These are phyloP conservation scores for Temnothorax longispinosus DNA, from an alignment of 1,140 invertebrate genomes.

Conservation along the genomic window DNA sequence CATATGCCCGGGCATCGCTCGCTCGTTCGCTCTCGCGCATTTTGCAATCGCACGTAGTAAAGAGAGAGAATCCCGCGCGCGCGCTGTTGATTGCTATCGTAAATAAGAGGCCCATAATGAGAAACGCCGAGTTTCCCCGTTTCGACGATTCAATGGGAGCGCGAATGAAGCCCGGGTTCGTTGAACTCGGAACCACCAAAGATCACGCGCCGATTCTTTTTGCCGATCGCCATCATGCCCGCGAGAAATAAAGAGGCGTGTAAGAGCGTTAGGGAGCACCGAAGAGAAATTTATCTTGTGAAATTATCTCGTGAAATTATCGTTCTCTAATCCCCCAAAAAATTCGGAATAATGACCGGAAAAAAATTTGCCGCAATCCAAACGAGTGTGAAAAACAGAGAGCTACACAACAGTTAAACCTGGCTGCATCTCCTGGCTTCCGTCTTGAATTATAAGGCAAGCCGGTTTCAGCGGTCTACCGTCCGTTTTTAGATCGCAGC, in stretches of 20 bases:
- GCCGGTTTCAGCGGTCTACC: not conserved
- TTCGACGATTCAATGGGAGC: conserved; percentile 41
- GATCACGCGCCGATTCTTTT: conserved; percentile 2
- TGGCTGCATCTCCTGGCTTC: not conserved
- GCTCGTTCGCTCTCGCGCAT: not conserved
- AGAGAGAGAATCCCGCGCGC: not conserved
- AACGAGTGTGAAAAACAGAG: not conserved
- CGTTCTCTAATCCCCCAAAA: not conserved
- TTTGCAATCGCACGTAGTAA: conserved; percentile 16
- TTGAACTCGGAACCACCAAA: conserved; percentile 19
- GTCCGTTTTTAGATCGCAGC: not conserved
- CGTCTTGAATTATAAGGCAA: not conserved
- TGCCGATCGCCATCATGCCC: not conserved
- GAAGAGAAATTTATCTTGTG: not conserved
- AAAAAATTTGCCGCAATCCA: not conserved
- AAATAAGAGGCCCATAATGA: conserved; percentile 16
- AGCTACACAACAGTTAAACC: not conserved
- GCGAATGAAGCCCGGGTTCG: conserved; percentile 15
- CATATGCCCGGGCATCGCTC: not conserved
- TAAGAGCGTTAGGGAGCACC: not conserved
- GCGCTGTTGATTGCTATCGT: conserved; percentile 13
- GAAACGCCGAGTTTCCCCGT: conserved; percentile 21
- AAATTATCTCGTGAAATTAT: not conserved
- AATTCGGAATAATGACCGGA: not conserved
- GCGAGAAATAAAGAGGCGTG: not conserved